A percentile compares a stretch with the other conserved stretches of the same genome.
Conservation (phyloP, 2,888 invertebrate genomes). For the Mesopsocus fuscifrons region DNA sequence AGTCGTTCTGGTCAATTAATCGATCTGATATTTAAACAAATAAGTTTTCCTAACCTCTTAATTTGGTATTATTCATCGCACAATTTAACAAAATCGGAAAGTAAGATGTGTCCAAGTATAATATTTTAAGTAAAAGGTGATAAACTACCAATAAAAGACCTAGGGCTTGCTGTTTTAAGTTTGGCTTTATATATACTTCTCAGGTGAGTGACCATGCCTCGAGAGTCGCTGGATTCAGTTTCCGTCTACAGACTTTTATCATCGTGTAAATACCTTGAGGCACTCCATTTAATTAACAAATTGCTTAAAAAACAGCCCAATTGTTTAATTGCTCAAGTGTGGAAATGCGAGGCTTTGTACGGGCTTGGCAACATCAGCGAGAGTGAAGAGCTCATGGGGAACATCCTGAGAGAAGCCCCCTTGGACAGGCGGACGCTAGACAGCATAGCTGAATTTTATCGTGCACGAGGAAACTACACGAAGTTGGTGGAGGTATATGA, state of each 20-base stretch:
- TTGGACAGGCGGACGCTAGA: background rate
- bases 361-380: background rate
- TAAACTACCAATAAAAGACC: too few relatives aligned
- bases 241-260: background rate
- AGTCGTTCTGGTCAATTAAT: too few relatives aligned
- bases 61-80: too few relatives aligned
- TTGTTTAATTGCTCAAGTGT: background rate
- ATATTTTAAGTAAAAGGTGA: too few relatives aligned
- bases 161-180: too few relatives aligned
- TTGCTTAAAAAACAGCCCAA: background rate
- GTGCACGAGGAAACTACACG: background rate
- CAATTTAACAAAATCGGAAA: too few relatives aligned
- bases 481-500: background rate
- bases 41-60: too few relatives aligned
- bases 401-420: background rate
- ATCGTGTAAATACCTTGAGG: background rate
- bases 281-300: background rate
- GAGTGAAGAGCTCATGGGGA: background rate
- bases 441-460: background rate
- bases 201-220: background rate
- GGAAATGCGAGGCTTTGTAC: background rate
- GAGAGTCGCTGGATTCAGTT: background rate
- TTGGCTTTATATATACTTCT: too few relatives aligned
- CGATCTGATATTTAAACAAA: too few relatives aligned
- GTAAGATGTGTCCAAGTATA: too few relatives aligned